Base-by-base conservation (phyloP, 2,888 invertebrate species). In the Diarsia dahlii region DNA sequence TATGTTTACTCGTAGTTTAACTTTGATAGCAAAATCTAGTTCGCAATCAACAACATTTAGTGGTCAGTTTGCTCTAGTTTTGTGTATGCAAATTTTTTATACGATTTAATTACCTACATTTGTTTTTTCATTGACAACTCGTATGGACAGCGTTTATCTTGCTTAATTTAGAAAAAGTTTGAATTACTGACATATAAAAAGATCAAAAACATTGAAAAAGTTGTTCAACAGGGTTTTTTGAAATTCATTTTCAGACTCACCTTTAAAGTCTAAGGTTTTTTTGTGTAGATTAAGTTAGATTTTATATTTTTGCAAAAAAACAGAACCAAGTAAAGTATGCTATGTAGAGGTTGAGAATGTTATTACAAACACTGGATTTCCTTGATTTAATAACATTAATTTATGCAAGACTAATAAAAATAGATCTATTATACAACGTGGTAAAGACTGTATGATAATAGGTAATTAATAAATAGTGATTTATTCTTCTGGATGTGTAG, bases 1-100 rank as follows among this genome's bases (percentile, higher is more conserved):
- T 56, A 34, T 20, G 78, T 56, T 79, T 46, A 28, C 15, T 54
- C 23, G 34, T 58, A 9, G 13, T 58, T 23, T 28, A 15, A 65
- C 39, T 28, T 23, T 28, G 45, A 54, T 46, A 39, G n/a, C n/a
- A n/a, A n/a, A n/a, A 63, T 48, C 1, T 4, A 10, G n/a, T n/a
- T n/a, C n/a, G n/a, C n/a, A 10, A 15, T 48, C 3, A 20, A 50
- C 1, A 50, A 18, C 15, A 4, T 15, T 28, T 5, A 45, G 10
- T 18, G 8, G 9, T 23, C 0, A 63, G 15, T 28, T 34, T 23
- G 34, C 1, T 34, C 15, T n/a, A n/a, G n/a, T n/a, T n/a, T n/a
- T n/a, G n/a, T n/a, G n/a, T n/a, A n/a, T n/a, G n/a, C n/a, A n/a
- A n/a, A n/a, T n/a, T n/a, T n/a, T n/a, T n/a, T n/a, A n/a, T n/a